A percentile compares a stretch with the other conserved stretches of the same genome.
phyloP scores from a whole-genome alignment of 64 coral and sea anemone genomes.

The Montipora capricornis region DNA sequence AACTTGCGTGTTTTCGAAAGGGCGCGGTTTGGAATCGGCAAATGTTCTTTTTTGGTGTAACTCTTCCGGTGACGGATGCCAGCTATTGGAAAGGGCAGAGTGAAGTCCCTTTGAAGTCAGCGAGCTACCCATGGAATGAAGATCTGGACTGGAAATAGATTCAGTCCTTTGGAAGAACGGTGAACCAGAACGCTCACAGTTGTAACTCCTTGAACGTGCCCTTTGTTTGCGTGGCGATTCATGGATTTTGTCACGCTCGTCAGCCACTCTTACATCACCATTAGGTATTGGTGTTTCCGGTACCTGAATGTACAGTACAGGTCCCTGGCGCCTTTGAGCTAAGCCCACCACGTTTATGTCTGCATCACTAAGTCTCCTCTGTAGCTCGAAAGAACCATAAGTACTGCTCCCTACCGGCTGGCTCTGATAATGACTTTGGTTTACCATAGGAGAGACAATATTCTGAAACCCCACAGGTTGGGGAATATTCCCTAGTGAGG shows the following conservation, averaged over 20 bases:
- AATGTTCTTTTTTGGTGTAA: not conserved
- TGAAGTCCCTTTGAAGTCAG: not conserved
- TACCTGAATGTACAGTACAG: slow-evolving; percentile 43
- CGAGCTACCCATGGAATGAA: slow-evolving; percentile 18
- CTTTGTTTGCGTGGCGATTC: slow-evolving; percentile 14
- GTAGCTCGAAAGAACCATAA: not conserved
- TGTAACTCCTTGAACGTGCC: not conserved
- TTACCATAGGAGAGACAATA: not conserved
- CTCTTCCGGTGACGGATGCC: slow-evolving; percentile 1
- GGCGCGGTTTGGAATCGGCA: not conserved
- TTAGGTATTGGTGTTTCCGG: slow-evolving; percentile 15
- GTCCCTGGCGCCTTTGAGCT: slow-evolving; percentile 30
- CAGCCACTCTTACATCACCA: not conserved
- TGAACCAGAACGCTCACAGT: not conserved
- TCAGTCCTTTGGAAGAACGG: slow-evolving; percentile 12
- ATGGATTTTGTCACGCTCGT: slow-evolving; percentile 16
- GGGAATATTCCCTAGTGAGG: not conserved
- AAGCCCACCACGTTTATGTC: not conserved
- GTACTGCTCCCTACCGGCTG: slow-evolving; percentile 14
- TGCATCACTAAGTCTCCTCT: not conserved
- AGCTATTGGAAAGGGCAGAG: not conserved
- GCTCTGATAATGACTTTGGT: not conserved
- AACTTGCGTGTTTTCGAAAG: no score
- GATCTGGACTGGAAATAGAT: slow-evolving; percentile 41
- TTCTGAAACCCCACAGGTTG: slow-evolving; percentile 45